Evolutionary conservation across 2,888 invertebrate species (phyloP).

Genomic region (Phyto melanocephala): DNA sequence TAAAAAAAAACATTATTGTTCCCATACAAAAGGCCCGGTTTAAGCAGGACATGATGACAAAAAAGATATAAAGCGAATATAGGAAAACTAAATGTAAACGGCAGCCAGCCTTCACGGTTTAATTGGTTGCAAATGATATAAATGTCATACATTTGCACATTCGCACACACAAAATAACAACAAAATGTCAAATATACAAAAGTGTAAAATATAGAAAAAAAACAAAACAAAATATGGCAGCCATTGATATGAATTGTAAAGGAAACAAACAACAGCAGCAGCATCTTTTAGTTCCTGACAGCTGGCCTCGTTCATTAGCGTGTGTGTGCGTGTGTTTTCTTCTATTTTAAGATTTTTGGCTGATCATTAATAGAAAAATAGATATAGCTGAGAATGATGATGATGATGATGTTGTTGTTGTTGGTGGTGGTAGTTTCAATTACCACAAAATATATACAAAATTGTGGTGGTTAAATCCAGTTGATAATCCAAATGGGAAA

Average conservation of each 20-base stretch:
- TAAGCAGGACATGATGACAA: slow-evolving; percentile 53
- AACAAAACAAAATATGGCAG: slow-evolving; percentile 51
- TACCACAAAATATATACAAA: neutral
- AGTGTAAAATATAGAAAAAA: neutral
- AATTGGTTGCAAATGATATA: slow-evolving; percentile 74
- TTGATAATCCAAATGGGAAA: slow-evolving; percentile 28
- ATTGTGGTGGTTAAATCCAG: slow-evolving; percentile 64
- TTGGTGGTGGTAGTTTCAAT: slow-evolving; percentile 41
- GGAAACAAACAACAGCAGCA: slow-evolving; percentile 27
- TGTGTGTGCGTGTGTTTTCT: neutral
- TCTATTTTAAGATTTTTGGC: slow-evolving; percentile 21
- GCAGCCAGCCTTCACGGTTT: slow-evolving; percentile 78
- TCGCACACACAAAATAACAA: neutral
- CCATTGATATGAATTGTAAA: slow-evolving; percentile 46
- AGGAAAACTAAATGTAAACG: slow-evolving; percentile 40
- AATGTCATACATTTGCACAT: slow-evolving; percentile 70
- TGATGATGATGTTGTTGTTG: too few relatives aligned
- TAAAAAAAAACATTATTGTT: slow-evolving; percentile 36
- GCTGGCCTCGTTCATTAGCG: slow-evolving; percentile 64
- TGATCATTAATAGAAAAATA: slow-evolving; percentile 70
- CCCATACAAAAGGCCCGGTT: slow-evolving; percentile 47
- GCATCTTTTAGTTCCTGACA: slow-evolving; percentile 57
- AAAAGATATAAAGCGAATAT: slow-evolving; percentile 10
- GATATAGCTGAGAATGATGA: neutral
- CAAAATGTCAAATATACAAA: slow-evolving; percentile 68